Evolutionary conservation across 2,797 vertebrate genomes (phyloP).

Genomic region (Fistularia tabacaria): DNA sequence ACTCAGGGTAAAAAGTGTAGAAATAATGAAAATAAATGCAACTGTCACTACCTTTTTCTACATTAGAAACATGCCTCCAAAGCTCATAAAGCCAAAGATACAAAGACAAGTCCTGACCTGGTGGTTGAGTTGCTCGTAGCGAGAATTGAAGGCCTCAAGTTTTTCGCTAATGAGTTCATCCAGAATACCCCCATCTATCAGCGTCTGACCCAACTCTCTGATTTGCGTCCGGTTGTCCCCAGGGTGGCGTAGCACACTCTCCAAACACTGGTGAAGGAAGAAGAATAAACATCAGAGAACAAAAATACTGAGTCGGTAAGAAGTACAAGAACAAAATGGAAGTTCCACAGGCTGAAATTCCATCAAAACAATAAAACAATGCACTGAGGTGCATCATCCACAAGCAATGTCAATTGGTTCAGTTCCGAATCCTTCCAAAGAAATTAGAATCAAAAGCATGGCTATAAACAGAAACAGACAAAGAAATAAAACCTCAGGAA

Average conservation of each 20-base stretch:
- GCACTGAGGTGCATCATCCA: too few species aligned
- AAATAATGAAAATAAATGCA: neutral
- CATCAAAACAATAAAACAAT: too few species aligned
- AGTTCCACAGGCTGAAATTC: neutral
- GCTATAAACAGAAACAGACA: too few species aligned
- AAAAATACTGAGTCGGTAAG: neutral
- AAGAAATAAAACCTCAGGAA: too few species aligned
- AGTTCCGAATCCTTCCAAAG: too few species aligned
- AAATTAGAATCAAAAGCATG: too few species aligned
- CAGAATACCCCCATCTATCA: constrained; percentile 95
- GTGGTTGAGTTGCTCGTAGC: constrained; percentile 87
- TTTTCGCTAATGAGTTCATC: constrained; percentile 98
- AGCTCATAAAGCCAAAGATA: neutral
- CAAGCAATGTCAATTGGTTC: too few species aligned
- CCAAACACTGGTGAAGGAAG: constrained; percentile 72
- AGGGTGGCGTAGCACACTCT: constrained; percentile 89
- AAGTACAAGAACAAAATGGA: constrained; percentile 1
- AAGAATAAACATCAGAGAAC: constrained; percentile 16
- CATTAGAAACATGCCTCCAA: too few species aligned
- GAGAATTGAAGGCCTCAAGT: constrained; percentile 88
- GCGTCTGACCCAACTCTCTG: constrained; percentile 92
- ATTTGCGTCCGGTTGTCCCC: constrained; percentile 98
- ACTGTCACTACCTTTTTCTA: too few species aligned
- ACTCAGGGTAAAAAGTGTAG: too few species aligned
- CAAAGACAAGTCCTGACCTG: constrained; percentile 76